Conservation (phyloP, 2,797 vertebrate genomes). For the Schizopygopsis malacanthus region DNA sequence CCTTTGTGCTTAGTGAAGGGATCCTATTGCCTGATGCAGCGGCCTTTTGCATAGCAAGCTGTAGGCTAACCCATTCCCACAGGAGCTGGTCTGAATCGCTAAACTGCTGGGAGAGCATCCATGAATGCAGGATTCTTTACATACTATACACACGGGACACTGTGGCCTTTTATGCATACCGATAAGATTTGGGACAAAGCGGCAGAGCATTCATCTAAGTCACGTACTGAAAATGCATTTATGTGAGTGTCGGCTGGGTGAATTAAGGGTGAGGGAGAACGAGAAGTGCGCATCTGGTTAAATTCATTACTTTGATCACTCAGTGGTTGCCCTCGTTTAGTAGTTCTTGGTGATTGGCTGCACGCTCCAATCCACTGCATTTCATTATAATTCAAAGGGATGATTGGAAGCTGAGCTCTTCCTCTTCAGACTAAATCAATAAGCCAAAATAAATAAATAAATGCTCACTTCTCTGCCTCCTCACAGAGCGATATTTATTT, state of each 20-base stretch:
- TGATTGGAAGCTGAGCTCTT: slow-evolving; percentile 61
- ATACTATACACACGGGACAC: slow-evolving; percentile 8
- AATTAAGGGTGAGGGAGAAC: slow-evolving; percentile 39
- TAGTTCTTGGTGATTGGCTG: slow-evolving; percentile 29
- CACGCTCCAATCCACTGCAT: slow-evolving; percentile 39
- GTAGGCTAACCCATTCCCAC: slow-evolving; percentile 26
- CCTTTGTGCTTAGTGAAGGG: slow-evolving; percentile 33
- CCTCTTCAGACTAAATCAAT: slow-evolving; percentile 68
- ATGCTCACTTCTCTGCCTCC: slow-evolving; percentile 48
- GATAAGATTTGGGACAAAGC: slow-evolving; percentile 28
- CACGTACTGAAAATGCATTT: slow-evolving; percentile 20
- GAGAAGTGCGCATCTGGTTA: slow-evolving; percentile 11
- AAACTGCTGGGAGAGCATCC: slow-evolving; percentile 23
- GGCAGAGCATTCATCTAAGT: not conserved
- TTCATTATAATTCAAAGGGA: slow-evolving; percentile 64
- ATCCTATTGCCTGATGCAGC: slow-evolving; percentile 16
- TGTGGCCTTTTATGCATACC: slow-evolving; percentile 24
- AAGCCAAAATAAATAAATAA: slow-evolving; percentile 56
- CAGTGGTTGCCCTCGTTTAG: slow-evolving; percentile 37
- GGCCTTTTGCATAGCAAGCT: slow-evolving; percentile 36
- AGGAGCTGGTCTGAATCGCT: slow-evolving; percentile 37
- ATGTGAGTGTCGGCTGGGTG: slow-evolving; percentile 25
- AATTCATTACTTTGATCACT: slow-evolving; percentile 48
- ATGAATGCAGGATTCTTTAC: slow-evolving; percentile 43
- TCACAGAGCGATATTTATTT: slow-evolving; percentile 39